Base-by-base conservation (phyloP, 2,888 invertebrate species). In the Bhutanitis thaidina region DNA sequence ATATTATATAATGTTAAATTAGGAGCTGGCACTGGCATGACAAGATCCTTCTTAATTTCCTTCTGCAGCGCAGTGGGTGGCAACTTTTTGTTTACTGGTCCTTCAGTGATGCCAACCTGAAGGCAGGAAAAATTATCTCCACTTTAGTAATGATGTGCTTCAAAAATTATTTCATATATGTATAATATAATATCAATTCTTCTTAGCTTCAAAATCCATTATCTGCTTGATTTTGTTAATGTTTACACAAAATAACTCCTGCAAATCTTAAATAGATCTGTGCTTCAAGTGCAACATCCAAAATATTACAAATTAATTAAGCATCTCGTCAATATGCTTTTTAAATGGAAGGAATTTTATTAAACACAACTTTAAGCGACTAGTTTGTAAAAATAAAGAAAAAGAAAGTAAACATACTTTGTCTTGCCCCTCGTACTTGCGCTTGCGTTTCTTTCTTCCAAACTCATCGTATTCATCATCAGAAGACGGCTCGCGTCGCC, bases 401-500 rank as follows among this genome's bases (percentile, higher is more conserved):
- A 38, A 55, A 14, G n/a, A 20, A n/a, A 48, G 43, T 25, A 52
- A 54, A 55, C 73, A 57, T 66, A 78, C 77, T 69, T 69, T 72
- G 29, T 77, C 74, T 39, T 69, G 61, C 5, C 67, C 46, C 25
- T 77, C 80, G 20, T 68, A 51, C 46, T 47, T 77, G 61, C 74
- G 92, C 71, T 88, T 75, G 59, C 93, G 93, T 73, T 93, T 94
- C 63, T 89, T 91, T 41, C 94, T 90, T 0, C 94, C 94, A 76
- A 96, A 96, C 78, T 99, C 99, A 84, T 99, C 99, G 80, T 96
- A 99, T 83, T 99, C 99, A 74, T 97, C 97, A 71, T 98, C 97
- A 3, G 95, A 95, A 27, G 96, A 95, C 8, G 95, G 94, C 46
- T 93, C 93, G 43, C 97, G 91, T 67, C 96, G 94, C 62, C 97